Base-by-base conservation (phyloP, 1,140 invertebrate species). In the Papilio aristodemus region DNA sequence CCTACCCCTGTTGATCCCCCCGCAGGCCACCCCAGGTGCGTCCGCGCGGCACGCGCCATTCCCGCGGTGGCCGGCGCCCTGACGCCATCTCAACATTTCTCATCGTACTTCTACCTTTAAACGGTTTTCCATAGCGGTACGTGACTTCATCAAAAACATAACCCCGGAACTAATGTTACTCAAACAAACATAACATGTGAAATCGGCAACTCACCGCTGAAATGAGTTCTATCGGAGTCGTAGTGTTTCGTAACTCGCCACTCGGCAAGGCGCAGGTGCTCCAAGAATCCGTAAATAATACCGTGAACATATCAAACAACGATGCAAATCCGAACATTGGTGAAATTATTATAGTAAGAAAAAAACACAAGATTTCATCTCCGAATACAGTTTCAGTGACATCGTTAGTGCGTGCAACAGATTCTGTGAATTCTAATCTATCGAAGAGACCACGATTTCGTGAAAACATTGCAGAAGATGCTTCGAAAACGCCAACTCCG, bases 401-500 rank as follows among this genome's bases (percentile, higher is more conserved):
- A 17, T 87, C 87, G 62, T 74, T 91, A 78, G 82, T 91, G 77
- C 82, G 83, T 71, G 72, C 79, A 32, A 67, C 77, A n/a, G 85
- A 86, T 22, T 71, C 80, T 13, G 43, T 70, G 19, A 81, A 71
- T 72, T 57, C 74, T 7, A 81, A 68, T 67, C 54, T 71, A 9
- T 64, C 81, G 4, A 89, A 89, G 72, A 82, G 82, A 27, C 78
- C 84, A 13, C 76, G 83, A 37, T 70, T 81, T 13, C 81, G 80
- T 39, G 86, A 89, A 77, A 89, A 79, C 64, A 71, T 71, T 41
- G 64, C 72, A 27, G 84, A 87, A 19, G 86, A 89, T 41, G 43
- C 70, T 11, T 82, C 90, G 3, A 90, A 93, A 68, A 71, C 83
- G 41, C 95, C 95, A 5, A 93, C 94, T 70, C 96, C 95, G 0